Evolutionary conservation across 2,888 invertebrate species (phyloP).

Genomic region (Tetragnatha montana): DNA sequence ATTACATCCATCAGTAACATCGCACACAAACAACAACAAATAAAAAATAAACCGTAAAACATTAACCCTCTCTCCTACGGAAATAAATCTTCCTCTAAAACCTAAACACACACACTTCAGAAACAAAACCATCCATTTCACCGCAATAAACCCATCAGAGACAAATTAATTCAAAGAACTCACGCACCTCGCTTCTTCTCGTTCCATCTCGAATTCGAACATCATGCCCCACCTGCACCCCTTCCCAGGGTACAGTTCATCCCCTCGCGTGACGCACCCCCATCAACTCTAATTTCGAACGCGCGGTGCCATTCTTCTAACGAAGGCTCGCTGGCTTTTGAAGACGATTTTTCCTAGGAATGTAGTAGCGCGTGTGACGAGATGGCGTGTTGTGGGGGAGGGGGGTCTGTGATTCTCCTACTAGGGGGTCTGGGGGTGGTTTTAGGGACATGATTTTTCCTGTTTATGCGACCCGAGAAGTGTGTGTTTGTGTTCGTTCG

Average conservation of each 20-base stretch:
- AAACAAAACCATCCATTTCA: neutral
- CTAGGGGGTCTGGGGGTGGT: neutral
- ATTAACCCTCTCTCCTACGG: neutral
- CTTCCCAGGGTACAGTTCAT: neutral
- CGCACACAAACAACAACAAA: neutral
- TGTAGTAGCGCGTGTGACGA: neutral
- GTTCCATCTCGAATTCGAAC: neutral
- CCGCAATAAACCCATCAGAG: neutral
- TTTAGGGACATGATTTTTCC: slow-evolving; percentile 35
- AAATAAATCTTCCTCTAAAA: neutral
- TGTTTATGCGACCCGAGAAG: neutral
- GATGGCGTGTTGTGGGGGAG: neutral
- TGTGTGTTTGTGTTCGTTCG: too few species aligned
- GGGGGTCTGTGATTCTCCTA: neutral
- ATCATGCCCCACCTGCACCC: neutral
- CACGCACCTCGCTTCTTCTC: neutral
- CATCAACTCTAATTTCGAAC: slow-evolving; percentile 50
- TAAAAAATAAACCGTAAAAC: neutral
- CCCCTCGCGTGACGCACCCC: slow-evolving; percentile 13
- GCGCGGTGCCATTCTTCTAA: slow-evolving; percentile 23
- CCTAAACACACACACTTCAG: neutral
- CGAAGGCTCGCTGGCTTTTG: neutral
- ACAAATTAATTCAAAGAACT: neutral
- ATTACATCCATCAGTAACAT: neutral
- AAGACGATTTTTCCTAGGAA: neutral